A percentile compares a stretch with the other conserved stretches of the same genome.
phyloP scores from a whole-genome alignment of 2,888 invertebrate genomes.

The Lymantria monacha region DNA sequence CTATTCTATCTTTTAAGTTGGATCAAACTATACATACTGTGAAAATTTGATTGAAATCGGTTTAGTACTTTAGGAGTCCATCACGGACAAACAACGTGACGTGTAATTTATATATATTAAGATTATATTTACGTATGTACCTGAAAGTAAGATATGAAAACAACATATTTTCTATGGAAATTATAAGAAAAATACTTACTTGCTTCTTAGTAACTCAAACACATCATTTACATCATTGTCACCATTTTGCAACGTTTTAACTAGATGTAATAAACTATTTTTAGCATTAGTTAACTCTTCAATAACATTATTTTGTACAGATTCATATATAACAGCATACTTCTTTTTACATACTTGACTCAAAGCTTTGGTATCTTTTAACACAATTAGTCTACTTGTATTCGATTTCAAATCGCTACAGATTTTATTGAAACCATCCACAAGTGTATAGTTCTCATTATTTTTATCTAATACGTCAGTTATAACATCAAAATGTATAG shows the following conservation, averaged over 20 bases:
- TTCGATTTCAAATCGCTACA: slow-evolving; percentile 53
- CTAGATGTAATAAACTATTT: slow-evolving; percentile 47
- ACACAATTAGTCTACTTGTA: slow-evolving; percentile 49
- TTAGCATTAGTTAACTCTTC: slow-evolving; percentile 45
- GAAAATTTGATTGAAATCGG: no score
- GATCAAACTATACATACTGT: no score
- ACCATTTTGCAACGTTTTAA: slow-evolving; percentile 39
- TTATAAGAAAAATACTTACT: slow-evolving; percentile 38
- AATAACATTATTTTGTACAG: slow-evolving; percentile 36
- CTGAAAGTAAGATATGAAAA: no score
- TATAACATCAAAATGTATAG: slow-evolving; percentile 63
- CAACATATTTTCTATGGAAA: no score
- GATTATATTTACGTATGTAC: no score
- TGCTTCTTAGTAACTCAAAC: slow-evolving; percentile 48
- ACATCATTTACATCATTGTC: slow-evolving; percentile 41
- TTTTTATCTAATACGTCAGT: slow-evolving; percentile 56
- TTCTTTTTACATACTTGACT: slow-evolving; percentile 59
- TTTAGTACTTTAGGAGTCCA: no score
- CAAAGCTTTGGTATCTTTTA: slow-evolving; percentile 49
- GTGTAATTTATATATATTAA: no score
- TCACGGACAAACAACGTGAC: no score
- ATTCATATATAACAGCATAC: slow-evolving; percentile 50
- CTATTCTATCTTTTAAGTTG: no score
- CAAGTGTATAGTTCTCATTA: slow-evolving; percentile 45
- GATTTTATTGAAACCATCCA: slow-evolving; percentile 43